Evolutionary conservation across 1,140 invertebrate genomes (phyloP).

Genomic region (Anthonomus grandis): DNA sequence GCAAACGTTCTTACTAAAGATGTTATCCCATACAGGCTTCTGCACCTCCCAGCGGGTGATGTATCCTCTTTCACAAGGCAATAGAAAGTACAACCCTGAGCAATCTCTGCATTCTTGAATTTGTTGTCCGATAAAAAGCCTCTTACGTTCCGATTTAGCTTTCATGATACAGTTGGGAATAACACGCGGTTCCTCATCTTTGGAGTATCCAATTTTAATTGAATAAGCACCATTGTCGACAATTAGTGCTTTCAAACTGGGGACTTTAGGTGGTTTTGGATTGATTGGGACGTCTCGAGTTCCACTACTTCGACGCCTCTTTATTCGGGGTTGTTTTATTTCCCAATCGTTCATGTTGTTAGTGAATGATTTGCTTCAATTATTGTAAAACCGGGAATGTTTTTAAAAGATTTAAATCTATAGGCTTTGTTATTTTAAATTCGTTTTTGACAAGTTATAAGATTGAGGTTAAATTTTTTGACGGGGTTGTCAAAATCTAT

Average conservation of each 20-base stretch:
- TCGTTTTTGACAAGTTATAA: too few species aligned
- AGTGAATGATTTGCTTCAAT: too few species aligned
- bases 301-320: constrained; percentile 22
- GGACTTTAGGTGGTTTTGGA: constrained; percentile 10
- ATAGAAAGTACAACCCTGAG: constrained; percentile 89
- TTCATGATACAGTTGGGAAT: constrained; percentile 98
- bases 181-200: constrained; percentile 63
- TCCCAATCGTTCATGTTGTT: constrained; percentile 13
- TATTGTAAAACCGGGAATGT: too few species aligned
- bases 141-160: constrained; percentile 90
- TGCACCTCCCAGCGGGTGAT: constrained; percentile 94
- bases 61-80: constrained; percentile 95
- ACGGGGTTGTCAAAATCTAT: too few species aligned
- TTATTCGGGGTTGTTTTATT: constrained; percentile 5
- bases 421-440: too few species aligned
- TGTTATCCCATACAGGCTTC: constrained; percentile 94
- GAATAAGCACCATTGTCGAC: constrained; percentile 86
- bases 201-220: constrained; percentile 78
- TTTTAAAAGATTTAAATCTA: too few species aligned
- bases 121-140: constrained; percentile 91
- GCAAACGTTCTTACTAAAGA: constrained; percentile 87
- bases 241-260: constrained; percentile 51
- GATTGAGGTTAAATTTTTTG: too few species aligned
- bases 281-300: background rate
- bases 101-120: constrained; percentile 95